Evolutionary conservation across 2,113 vertebrate genomes (phyloP), one percentile per base, ranked within the genome.

Genomic region (Symphodus melops): DNA sequence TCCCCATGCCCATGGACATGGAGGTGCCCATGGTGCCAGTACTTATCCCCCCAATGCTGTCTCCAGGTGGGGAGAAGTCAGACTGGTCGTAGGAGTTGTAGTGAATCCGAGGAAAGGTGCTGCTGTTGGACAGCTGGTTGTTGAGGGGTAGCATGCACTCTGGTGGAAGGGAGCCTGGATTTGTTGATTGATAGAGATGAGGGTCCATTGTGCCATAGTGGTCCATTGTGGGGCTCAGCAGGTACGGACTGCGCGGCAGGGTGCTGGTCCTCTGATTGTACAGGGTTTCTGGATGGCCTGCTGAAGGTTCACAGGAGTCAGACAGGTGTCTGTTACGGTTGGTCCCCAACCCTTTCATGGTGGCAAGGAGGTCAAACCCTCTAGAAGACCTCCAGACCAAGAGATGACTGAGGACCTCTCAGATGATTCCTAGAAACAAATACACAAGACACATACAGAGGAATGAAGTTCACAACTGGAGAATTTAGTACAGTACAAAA

Each of bases 281-380:
- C 79, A 97, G 83, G 79, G 95, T 93, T 68, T 97, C 96, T 14
- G 95, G 88, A 81, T 93, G 90, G 60, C 83, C 86, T 8, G 72
- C 20, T 9, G 93, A 79, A 73, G 96, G 95, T 68, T 99, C 96
- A 87, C 97, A 95, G 91, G 96, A 96, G 59, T 98, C 96, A 0
- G 97, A 96, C 77, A 97, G 94, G 88, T 97, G 97, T 79, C 95
- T 96, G 88, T 93, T 95, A 89, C 96, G 97, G 87, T 96, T 96
- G 86, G 96, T 96, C 90, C 96, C 96, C 92, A 98, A 94, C 90
- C 97, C 97, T 94, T 99, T 99, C 98, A 99, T 99, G 92, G 89
- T 94, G 90, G 88, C 65, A 17, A 82, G 85, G 77, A 93, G 89
- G 87, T 79, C 73, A 49, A 83, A 89, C 91, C 93, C 83, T 86